Evolutionary conservation across 1,140 invertebrate species (phyloP).

Genomic region (Heliconius melpomene): DNA sequence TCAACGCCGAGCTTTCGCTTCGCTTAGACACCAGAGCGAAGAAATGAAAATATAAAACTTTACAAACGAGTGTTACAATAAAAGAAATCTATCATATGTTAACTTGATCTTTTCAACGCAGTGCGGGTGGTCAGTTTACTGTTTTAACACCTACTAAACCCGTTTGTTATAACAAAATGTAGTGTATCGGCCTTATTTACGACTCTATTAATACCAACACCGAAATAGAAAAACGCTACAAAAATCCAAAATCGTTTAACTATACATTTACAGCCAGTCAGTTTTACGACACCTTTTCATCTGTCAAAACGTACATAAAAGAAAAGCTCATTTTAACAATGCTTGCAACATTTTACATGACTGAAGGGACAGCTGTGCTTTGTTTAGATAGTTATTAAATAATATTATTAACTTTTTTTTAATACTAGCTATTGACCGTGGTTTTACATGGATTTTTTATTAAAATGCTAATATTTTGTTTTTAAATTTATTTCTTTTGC

Average conservation of each 20-base stretch:
- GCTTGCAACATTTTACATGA: constrained; percentile 4
- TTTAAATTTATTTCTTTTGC: too few relatives aligned
- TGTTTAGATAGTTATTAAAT: constrained; percentile 5
- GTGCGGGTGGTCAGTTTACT: constrained; percentile 24
- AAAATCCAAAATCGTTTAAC: constrained; percentile 13
- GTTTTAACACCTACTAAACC: constrained; percentile 24
- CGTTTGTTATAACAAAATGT: constrained; percentile 34
- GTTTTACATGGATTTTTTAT: neutral
- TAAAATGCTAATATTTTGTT: too few relatives aligned
- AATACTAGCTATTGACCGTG: neutral
- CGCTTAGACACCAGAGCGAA: too few relatives aligned
- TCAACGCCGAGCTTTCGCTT: too few relatives aligned
- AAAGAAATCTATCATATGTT: constrained; percentile 8
- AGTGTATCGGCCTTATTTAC: constrained; percentile 22
- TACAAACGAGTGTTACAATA: neutral
- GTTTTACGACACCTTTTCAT: constrained; percentile 30
- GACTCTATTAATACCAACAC: constrained; percentile 26
- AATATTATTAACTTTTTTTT: neutral
- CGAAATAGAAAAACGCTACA: constrained; percentile 13
- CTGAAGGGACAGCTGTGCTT: constrained; percentile 1
- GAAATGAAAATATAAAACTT: too few relatives aligned
- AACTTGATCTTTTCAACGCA: constrained; percentile 13
- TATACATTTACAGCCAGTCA: constrained; percentile 17
- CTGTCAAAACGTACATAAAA: constrained; percentile 15
- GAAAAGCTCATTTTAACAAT: constrained; percentile 10